A percentile compares a stretch with the other conserved stretches of the same genome.
phyloP scores from a whole-genome alignment of 35 echinoderm and acorn worm genomes.

The Heliocidaris erythrogramma region DNA sequence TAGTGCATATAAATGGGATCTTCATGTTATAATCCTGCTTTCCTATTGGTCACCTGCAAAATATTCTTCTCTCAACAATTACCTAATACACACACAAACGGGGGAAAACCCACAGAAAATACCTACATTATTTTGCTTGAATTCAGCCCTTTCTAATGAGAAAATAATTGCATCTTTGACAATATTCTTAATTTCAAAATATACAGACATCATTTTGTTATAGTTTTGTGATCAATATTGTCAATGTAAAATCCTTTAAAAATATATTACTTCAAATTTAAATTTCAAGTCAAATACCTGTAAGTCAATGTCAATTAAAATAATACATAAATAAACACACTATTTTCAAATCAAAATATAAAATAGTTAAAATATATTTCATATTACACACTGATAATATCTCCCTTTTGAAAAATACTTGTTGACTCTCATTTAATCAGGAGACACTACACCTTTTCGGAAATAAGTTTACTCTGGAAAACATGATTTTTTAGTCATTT shows the following conservation, averaged over 20 bases:
- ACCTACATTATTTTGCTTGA: background rate
- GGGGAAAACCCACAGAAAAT: background rate
- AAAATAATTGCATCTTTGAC: background rate
- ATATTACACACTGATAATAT: too few relatives aligned
- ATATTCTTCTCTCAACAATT: background rate
- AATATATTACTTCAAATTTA: background rate
- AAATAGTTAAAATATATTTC: too few relatives aligned
- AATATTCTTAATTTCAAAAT: background rate
- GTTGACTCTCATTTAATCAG: too few relatives aligned
- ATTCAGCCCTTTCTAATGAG: background rate
- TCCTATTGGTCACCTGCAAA: background rate
- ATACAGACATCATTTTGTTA: constrained; percentile 5
- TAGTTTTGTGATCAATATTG: background rate
- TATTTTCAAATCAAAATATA: background rate
- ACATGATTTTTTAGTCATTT: background rate
- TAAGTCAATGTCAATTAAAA: background rate
- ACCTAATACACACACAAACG: background rate
- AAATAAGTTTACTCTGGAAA: too few relatives aligned
- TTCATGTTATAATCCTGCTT: background rate
- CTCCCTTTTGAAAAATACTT: too few relatives aligned
- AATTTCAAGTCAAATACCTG: background rate
- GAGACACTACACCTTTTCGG: too few relatives aligned
- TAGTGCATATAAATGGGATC: background rate
- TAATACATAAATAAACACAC: background rate
- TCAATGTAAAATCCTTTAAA: background rate